phyloP scores from a whole-genome alignment of 2,113 vertebrate genomes.

The Phasianus colchicus region DNA sequence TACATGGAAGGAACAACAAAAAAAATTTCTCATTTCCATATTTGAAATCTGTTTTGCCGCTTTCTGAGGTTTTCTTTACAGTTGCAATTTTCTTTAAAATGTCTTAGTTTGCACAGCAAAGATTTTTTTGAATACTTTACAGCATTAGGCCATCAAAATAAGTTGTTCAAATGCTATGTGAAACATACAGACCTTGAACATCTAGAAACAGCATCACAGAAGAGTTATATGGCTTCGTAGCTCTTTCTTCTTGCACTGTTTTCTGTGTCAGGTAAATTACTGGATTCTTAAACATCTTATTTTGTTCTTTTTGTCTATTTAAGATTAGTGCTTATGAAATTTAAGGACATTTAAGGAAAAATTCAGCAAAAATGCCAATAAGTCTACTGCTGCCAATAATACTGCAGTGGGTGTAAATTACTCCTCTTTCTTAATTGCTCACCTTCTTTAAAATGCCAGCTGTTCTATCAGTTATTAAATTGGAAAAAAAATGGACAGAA shows the following conservation, averaged over 20 bases:
- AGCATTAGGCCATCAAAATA: not conserved
- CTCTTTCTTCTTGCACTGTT: not conserved
- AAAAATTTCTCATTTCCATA: not conserved
- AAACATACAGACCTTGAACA: not conserved
- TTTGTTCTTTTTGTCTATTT: not conserved
- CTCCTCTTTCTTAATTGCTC: not conserved
- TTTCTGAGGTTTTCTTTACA: not conserved
- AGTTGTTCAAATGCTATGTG: not conserved
- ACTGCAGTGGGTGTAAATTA: not conserved
- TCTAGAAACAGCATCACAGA: not conserved
- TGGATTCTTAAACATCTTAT: not conserved
- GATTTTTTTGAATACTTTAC: not conserved
- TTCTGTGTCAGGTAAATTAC: not conserved
- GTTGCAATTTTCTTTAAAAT: not conserved
- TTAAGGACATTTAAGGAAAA: not conserved
- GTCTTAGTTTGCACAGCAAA: not conserved
- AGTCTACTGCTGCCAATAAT: not conserved
- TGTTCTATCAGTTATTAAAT: not conserved
- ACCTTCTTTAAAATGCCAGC: not conserved
- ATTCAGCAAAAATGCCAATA: not conserved
- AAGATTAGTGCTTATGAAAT: not conserved
- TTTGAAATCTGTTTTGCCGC: not conserved
- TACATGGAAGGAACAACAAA: not conserved
- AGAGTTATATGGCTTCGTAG: not conserved
- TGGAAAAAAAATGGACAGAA: not conserved